Base-by-base conservation (phyloP, 1,140 invertebrate species). In the Trichoplusia ni region DNA sequence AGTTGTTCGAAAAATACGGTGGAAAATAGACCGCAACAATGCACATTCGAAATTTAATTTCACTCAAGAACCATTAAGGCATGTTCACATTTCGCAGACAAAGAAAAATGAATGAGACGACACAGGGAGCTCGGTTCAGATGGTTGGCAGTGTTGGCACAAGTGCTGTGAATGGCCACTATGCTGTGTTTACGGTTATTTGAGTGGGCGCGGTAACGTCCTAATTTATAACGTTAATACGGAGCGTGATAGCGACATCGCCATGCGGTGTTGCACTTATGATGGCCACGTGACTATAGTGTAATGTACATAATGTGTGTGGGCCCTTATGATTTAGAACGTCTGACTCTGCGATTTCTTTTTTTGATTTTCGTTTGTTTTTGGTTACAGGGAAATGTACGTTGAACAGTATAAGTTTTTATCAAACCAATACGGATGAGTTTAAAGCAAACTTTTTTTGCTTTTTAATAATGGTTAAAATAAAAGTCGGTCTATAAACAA, bases 161-260 rank as follows among this genome's bases (percentile, higher is more conserved):
- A 85, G 85, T 87, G 84, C 67, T 61, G 51, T 23, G 59, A 84
- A 87, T 73, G 81, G 80, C 82, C 79, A 78, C 77, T 81, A 77
- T 67, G 73, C 53, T 59, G 69, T 75, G 67, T 85, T 84, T 86
- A 88, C 79, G 82, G 78, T 88, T 88, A 88, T 86, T 86, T 81
- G 81, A 85, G 83, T 88, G 82, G 79, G 71, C 72, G 70, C 68
- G 70, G 64, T 85, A 85, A 88, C 83, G 79, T 88, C 83, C 83
- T 88, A 84, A 88, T 88, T 88, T 88, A 88, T 86, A 88, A 84
- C 83, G 78, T 84, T 88, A 86, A 88, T 88, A 86, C 82, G 67
- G 69, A 7, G 37, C 19, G 79, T 83, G 79, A 82, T 79, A 75
- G 80, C 75, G 64, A 64, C 46, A 25, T 63, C 59, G n/a, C 38